A percentile compares a stretch with the other conserved stretches of the same genome.
These are phyloP conservation scores for Cinara cedri DNA, from an alignment of 2,888 invertebrate genomes.

Conservation along the genomic window DNA sequence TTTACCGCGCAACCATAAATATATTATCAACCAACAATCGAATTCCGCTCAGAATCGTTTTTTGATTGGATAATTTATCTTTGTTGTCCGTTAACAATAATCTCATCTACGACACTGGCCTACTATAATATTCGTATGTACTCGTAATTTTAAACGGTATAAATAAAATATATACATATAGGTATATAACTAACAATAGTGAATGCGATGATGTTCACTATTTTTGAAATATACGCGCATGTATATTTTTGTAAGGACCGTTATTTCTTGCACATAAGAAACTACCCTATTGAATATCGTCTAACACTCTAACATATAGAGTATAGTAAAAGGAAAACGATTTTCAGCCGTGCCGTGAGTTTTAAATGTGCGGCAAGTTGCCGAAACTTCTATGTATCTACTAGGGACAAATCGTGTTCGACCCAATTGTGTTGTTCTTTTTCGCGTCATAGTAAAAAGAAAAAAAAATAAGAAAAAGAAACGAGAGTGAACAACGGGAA, in stretches of 20 bases:
- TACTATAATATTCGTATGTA: too few relatives aligned
- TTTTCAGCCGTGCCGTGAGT: conserved; percentile 31
- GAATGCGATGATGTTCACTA: not conserved
- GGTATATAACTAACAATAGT: too few relatives aligned
- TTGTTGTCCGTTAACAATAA: too few relatives aligned
- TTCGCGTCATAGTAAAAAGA: conserved; percentile 17
- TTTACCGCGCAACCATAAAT: too few relatives aligned
- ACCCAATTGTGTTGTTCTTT: conserved; percentile 32
- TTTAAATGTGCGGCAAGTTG: conserved; percentile 26
- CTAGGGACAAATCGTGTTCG: conserved; percentile 37
- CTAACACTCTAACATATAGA: not conserved
- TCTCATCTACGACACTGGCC: too few relatives aligned
- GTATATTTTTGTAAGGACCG: not conserved
- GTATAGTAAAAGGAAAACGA: conserved; percentile 21
- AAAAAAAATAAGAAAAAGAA: not conserved
- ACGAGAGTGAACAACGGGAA: not conserved
- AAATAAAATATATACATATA: too few relatives aligned
- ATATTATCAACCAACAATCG: too few relatives aligned
- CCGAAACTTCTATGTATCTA: conserved; percentile 23
- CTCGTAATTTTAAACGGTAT: too few relatives aligned
- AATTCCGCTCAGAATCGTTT: too few relatives aligned
- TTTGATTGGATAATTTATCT: too few relatives aligned
- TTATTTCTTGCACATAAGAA: too few relatives aligned
- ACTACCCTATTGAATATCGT: not conserved
- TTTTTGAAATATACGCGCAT: not conserved